Evolutionary conservation across 2,113 vertebrate species (phyloP).

Genomic region (Phycodurus eques): DNA sequence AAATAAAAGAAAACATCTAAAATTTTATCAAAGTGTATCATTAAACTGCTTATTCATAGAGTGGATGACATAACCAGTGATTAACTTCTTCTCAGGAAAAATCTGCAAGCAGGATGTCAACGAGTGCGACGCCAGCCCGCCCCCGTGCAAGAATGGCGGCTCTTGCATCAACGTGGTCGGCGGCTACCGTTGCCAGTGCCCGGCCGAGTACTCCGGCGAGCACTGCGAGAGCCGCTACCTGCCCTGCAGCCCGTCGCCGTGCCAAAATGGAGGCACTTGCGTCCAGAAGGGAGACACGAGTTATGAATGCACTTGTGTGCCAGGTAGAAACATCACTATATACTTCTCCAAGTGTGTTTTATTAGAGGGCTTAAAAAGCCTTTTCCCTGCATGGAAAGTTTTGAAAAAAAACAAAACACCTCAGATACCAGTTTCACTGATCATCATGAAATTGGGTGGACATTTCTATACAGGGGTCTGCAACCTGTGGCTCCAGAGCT

Average conservation of each 20-base stretch:
- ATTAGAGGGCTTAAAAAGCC: no score
- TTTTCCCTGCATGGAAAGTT: no score
- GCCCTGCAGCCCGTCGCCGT: conserved; percentile 93
- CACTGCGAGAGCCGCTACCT: conserved; percentile 87
- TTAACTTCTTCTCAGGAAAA: conserved; percentile 80
- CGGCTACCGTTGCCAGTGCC: conserved; percentile 84
- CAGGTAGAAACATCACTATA: conserved; percentile 76
- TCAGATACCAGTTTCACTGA: no score
- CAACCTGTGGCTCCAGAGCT: no score
- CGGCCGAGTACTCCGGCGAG: conserved; percentile 76
- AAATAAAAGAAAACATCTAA: no score
- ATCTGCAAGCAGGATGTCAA: conserved; percentile 91
- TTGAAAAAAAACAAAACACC: no score
- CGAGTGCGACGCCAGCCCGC: conserved; percentile 74
- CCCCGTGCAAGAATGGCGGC: conserved; percentile 81
- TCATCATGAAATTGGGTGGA: no score
- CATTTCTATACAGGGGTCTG: no score
- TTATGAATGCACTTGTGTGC: conserved; percentile 92
- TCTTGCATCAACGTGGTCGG: conserved; percentile 85
- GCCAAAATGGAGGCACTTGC: conserved; percentile 93
- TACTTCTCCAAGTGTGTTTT: background rate
- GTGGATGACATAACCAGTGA: background rate
- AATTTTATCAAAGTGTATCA: no score
- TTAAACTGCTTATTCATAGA: no score
- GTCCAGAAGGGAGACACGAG: conserved; percentile 87